Evolutionary conservation across 2,888 invertebrate species (phyloP).

Genomic region (Acrocera orbiculus): DNA sequence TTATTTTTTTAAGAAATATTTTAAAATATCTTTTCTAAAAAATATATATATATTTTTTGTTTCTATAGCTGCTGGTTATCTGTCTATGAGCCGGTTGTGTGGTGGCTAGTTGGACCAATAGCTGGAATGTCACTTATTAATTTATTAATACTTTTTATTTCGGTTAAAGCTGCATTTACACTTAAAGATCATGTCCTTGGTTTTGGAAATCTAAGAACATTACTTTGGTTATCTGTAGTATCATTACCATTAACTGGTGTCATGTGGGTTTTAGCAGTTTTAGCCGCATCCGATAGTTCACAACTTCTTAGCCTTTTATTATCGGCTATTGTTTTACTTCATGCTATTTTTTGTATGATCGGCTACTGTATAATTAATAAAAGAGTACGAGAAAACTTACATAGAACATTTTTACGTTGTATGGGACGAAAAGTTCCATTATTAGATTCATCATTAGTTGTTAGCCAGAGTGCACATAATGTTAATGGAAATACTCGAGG

Average conservation of each 20-base stretch:
- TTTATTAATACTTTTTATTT: conserved; percentile 62
- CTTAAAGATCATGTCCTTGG: conserved; percentile 79
- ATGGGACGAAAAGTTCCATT: conserved; percentile 68
- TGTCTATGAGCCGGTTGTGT: conserved; percentile 81
- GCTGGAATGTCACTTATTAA: conserved; percentile 61
- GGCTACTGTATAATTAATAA: conserved; percentile 79
- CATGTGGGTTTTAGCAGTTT: conserved; percentile 71
- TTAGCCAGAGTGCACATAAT: conserved; percentile 61
- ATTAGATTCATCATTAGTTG: conserved; percentile 54
- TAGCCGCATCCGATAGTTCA: conserved; percentile 56
- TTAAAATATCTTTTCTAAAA: conserved; percentile 8
- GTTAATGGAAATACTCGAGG: conserved; percentile 35
- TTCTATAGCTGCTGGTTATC: conserved; percentile 80
- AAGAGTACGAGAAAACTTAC: conserved; percentile 56
- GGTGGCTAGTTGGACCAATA: conserved; percentile 89
- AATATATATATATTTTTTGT: background rate
- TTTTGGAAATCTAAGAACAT: conserved; percentile 63
- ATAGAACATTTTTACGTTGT: conserved; percentile 43
- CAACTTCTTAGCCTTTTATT: conserved; percentile 58
- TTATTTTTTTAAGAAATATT: conserved; percentile 5
- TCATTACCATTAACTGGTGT: conserved; percentile 68
- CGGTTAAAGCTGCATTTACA: conserved; percentile 79
- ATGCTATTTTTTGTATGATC: conserved; percentile 66
- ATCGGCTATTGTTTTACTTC: conserved; percentile 56
- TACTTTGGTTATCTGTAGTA: conserved; percentile 74